Percentiles rank a stretch among this genome's conserved stretches.
These are phyloP conservation scores for Falco berigora DNA, from an alignment of 2,797 vertebrate genomes.

Conservation along the genomic window DNA sequence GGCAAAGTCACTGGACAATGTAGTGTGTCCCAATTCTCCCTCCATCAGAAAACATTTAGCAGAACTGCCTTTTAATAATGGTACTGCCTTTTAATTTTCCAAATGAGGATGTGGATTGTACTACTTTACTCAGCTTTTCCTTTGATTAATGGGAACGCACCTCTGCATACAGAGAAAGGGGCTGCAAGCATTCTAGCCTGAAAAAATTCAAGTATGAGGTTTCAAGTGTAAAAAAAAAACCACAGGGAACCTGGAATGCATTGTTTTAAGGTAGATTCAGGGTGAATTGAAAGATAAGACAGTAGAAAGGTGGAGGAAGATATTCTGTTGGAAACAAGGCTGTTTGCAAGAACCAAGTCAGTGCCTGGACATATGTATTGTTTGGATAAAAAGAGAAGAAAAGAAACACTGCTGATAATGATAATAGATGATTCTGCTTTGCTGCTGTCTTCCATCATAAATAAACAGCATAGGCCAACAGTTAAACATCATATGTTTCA, in stretches of 20 bases:
- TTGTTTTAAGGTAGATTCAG: constrained; percentile 56
- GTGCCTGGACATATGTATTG: background rate
- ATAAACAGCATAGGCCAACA: constrained; percentile 27
- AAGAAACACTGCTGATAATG: constrained; percentile 21
- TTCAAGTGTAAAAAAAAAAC: constrained; percentile 14
- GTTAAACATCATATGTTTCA: constrained; percentile 47
- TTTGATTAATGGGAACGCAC: constrained; percentile 73
- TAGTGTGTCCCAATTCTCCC: constrained; percentile 64
- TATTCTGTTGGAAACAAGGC: background rate
- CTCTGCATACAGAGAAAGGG: constrained; percentile 24
- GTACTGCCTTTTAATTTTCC: constrained; percentile 73
- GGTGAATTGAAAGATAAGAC: constrained; percentile 52
- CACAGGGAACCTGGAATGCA: constrained; percentile 16
- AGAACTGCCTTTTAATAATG: constrained; percentile 67
- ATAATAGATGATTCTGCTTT: constrained; percentile 29
- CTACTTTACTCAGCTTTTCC: constrained; percentile 67
- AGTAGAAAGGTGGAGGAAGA: constrained; percentile 22
- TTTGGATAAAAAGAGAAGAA: constrained; percentile 22
- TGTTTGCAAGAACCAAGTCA: background rate
- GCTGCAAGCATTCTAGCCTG: constrained; percentile 47
- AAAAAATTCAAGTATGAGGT: constrained; percentile 58
- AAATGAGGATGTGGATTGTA: constrained; percentile 60
- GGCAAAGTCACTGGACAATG: constrained; percentile 60
- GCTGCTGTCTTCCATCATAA: constrained; percentile 18
- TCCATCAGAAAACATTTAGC: constrained; percentile 72